phyloP scores from a whole-genome alignment of 2,113 vertebrate genomes.

The Xyrauchen texanus region DNA sequence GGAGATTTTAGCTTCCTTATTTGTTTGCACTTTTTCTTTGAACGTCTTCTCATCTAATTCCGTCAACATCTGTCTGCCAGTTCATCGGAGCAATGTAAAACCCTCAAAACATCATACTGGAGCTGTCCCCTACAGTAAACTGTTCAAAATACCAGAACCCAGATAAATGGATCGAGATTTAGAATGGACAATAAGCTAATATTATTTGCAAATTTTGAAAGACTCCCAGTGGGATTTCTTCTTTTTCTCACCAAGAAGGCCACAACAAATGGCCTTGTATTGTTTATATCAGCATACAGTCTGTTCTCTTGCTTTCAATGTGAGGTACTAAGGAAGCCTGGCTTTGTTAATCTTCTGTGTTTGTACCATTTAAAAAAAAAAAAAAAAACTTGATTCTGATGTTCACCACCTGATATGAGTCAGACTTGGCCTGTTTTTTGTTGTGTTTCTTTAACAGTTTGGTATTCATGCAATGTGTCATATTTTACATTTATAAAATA shows the following conservation, averaged over 20 bases:
- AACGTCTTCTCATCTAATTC: not conserved
- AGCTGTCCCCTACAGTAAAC: not conserved
- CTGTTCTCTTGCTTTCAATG: too few relatives aligned
- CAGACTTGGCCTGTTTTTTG: not conserved
- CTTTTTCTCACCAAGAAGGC: too few relatives aligned
- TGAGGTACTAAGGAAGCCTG: too few relatives aligned
- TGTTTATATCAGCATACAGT: too few relatives aligned
- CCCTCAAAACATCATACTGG: not conserved
- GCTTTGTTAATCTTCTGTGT: too few relatives aligned
- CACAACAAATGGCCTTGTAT: too few relatives aligned
- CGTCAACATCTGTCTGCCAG: not conserved
- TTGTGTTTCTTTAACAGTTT: not conserved
- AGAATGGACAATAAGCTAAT: too few relatives aligned
- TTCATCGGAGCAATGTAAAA: not conserved
- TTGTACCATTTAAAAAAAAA: too few relatives aligned
- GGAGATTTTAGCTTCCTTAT: conserved; percentile 10
- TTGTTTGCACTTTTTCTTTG: conserved; percentile 4
- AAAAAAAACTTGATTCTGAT: too few relatives aligned
- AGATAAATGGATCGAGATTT: too few relatives aligned
- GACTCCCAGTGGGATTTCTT: too few relatives aligned
- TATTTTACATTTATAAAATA: conserved; percentile 18
- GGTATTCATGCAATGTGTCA: conserved; percentile 1
- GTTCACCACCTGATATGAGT: not conserved
- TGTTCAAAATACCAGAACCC: not conserved
- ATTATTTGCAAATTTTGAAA: too few relatives aligned